Evolutionary conservation across 2,797 vertebrate species (phyloP).

Genomic region (Pipistrellus pipistrellus): DNA sequence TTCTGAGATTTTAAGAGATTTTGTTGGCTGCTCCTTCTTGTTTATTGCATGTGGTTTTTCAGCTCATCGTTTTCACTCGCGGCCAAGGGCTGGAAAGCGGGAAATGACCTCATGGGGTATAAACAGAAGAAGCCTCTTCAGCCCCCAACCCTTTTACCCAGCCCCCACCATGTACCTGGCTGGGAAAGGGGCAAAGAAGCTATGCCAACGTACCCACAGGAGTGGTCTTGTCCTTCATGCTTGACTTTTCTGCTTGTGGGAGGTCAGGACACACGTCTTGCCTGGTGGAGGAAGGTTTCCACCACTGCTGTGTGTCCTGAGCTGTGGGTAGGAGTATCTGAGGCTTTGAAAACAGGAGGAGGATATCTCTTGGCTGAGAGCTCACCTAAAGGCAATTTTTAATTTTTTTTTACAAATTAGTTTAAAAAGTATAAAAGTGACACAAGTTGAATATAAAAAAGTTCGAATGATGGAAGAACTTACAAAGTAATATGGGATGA

Average conservation of each 20-base stretch:
- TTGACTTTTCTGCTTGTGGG: not conserved
- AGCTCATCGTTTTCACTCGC: constrained; percentile 28
- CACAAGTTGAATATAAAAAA: not conserved
- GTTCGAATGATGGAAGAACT: not conserved
- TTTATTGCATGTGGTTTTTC: constrained; percentile 65
- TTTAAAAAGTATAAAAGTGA: not conserved
- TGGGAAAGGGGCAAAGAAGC: not conserved
- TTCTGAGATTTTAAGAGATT: constrained; percentile 69
- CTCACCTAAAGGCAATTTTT: not conserved
- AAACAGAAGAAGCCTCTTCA: not conserved
- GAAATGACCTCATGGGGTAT: constrained; percentile 19
- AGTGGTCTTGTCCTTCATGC: not conserved
- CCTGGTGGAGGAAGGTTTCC: not conserved
- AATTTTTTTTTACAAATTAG: not conserved
- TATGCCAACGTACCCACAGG: not conserved
- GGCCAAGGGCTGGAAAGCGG: constrained; percentile 41
- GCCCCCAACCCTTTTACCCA: not conserved
- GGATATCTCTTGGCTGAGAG: not conserved
- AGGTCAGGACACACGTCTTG: not conserved
- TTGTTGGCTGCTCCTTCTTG: constrained; percentile 61
- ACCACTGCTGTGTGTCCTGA: not conserved
- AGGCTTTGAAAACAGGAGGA: not conserved
- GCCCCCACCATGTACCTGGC: not conserved
- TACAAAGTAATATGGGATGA: not conserved
- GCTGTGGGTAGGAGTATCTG: not conserved